Evolutionary conservation across 2,113 vertebrate species (phyloP).

Genomic region (Muscicapa adusta): DNA sequence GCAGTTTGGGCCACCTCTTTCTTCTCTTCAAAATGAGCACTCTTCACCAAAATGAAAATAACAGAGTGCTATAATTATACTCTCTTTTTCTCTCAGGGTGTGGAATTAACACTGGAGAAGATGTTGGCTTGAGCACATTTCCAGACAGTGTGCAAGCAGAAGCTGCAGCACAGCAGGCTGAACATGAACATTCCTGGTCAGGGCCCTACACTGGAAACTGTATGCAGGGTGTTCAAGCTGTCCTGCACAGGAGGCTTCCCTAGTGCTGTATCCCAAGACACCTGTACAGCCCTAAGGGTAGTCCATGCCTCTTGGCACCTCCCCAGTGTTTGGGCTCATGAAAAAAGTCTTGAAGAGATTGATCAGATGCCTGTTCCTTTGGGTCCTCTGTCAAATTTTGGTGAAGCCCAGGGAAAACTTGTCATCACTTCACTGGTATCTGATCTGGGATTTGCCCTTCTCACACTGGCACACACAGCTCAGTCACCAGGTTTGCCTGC

Average conservation of each 20-base stretch:
- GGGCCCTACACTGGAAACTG: background rate
- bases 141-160: background rate
- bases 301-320: no score
- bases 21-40: background rate
- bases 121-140: background rate
- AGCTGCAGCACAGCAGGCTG: background rate
- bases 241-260: background rate
- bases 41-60: background rate
- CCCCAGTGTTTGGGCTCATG: rapidly evolving
- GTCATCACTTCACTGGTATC: background rate
- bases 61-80: background rate
- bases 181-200: background rate
- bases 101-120: background rate
- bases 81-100: background rate
- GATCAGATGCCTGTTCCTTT: background rate
- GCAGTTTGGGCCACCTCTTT: background rate
- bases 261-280: background rate
- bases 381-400: background rate
- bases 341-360: background rate
- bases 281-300: rapidly evolving
- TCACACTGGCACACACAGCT: rapidly evolving
- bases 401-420: background rate
- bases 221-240: background rate
- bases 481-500: background rate
- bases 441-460: background rate